Conservation (phyloP, 2,113 vertebrate genomes). For the Xiphophorus couchianus region DNA sequence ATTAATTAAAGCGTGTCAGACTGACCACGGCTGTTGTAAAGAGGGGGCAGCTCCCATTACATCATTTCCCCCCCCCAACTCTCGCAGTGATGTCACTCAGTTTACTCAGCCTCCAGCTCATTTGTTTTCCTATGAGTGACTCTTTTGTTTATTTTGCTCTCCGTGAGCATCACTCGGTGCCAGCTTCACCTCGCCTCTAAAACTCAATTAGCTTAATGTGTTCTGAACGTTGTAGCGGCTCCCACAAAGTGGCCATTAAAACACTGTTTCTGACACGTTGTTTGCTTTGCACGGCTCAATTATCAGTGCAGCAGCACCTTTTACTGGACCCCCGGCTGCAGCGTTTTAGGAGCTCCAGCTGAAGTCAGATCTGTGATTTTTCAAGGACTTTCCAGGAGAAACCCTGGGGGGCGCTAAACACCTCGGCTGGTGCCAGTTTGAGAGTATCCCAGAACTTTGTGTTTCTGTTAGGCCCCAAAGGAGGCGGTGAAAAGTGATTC, state of each 20-base stretch:
- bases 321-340: conserved; percentile 69
- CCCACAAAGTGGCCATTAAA: conserved; percentile 64
- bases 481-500: conserved; percentile 38
- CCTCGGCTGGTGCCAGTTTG: conserved; percentile 56
- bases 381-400: conserved; percentile 62
- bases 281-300: conserved; percentile 78
- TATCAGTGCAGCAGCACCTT: conserved; percentile 77
- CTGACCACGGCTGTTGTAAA: conserved; percentile 11
- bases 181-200: conserved; percentile 69
- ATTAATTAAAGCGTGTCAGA: conserved; percentile 58
- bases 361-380: conserved; percentile 68
- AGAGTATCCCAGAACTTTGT: conserved; percentile 31
- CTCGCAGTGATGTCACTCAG: conserved; percentile 59
- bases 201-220: conserved; percentile 69
- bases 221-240: conserved; percentile 17
- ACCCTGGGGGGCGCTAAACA: conserved; percentile 70
- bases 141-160: conserved; percentile 76
- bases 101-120: conserved; percentile 55
- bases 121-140: conserved; percentile 69
- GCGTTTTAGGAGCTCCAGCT: conserved; percentile 67
- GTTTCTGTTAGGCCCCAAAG: conserved; percentile 39
- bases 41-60: conserved; percentile 59
- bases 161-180: conserved; percentile 62
- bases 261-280: conserved; percentile 50
- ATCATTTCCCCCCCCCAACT: conserved; percentile 64